phyloP scores from a whole-genome alignment of 2,888 invertebrate species.

The Tiliacea citrago region DNA sequence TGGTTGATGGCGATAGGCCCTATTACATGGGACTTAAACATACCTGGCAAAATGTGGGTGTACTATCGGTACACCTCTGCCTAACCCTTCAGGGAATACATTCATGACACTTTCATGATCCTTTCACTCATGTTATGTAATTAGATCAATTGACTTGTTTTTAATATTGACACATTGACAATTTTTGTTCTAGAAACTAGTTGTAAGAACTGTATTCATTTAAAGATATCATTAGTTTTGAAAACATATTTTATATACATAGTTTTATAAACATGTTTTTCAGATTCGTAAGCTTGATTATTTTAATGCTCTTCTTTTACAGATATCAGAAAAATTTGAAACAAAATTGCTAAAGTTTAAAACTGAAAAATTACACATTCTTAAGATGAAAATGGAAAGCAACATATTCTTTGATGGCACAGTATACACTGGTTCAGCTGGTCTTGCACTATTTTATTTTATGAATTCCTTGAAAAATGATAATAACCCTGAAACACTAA shows the following conservation, averaged over 20 bases:
- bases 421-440: slow-evolving; percentile 94
- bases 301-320: slow-evolving; percentile 62
- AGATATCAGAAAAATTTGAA: slow-evolving; percentile 88
- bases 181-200: background rate
- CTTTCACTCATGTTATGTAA: background rate
- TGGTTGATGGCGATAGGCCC: background rate
- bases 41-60: no score
- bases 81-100: background rate
- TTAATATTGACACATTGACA: background rate
- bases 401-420: slow-evolving; percentile 91
- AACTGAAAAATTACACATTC: slow-evolving; percentile 79
- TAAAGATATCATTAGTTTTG: background rate
- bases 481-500: slow-evolving; percentile 69
- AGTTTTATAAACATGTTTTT: no score
- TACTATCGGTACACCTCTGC: background rate
- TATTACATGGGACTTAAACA: background rate
- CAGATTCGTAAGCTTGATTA: background rate
- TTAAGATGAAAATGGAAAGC: slow-evolving; percentile 82
- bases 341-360: slow-evolving; percentile 82
- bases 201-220: background rate
- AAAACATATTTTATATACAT: background rate
- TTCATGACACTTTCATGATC: no score
- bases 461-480: slow-evolving; percentile 80
- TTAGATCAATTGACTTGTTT: background rate
- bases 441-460: slow-evolving; percentile 92